Evolutionary conservation across 2,797 vertebrate species (phyloP).

Genomic region (Urocyon cinereoargenteus): DNA sequence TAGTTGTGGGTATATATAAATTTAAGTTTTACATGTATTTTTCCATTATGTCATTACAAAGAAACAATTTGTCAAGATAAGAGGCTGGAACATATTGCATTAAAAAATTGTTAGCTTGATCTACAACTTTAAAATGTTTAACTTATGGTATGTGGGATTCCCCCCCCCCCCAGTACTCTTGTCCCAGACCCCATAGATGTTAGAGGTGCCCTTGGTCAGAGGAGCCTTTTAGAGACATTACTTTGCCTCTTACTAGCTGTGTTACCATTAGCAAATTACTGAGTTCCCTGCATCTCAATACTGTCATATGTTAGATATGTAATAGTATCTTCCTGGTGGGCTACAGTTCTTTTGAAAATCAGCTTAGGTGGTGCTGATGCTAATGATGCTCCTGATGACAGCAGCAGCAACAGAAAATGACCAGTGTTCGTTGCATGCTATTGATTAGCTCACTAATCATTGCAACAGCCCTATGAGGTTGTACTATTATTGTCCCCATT

Average conservation of each 20-base stretch:
- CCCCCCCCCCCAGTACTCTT: neutral
- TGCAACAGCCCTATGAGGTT: neutral
- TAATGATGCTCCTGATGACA: neutral
- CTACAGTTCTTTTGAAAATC: neutral
- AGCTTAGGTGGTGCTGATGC: neutral
- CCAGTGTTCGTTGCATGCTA: neutral
- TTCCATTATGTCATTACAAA: neutral
- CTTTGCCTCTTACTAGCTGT: neutral
- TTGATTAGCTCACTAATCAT: neutral
- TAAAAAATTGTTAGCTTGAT: neutral
- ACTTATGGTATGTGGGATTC: neutral
- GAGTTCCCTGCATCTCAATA: neutral
- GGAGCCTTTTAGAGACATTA: neutral
- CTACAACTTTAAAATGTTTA: neutral
- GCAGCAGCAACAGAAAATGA: neutral
- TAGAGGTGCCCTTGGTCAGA: neutral
- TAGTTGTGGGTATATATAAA: neutral
- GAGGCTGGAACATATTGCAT: neutral
- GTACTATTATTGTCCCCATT: neutral
- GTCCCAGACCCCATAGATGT: neutral
- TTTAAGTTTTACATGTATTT: neutral
- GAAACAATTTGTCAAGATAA: neutral
- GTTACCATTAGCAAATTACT: neutral
- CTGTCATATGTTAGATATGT: neutral
- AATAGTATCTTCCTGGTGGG: neutral